Percentiles rank a stretch among this genome's conserved stretches.
phyloP scores from a whole-genome alignment of 2,797 vertebrate species.

The Enteromius treurensis region DNA sequence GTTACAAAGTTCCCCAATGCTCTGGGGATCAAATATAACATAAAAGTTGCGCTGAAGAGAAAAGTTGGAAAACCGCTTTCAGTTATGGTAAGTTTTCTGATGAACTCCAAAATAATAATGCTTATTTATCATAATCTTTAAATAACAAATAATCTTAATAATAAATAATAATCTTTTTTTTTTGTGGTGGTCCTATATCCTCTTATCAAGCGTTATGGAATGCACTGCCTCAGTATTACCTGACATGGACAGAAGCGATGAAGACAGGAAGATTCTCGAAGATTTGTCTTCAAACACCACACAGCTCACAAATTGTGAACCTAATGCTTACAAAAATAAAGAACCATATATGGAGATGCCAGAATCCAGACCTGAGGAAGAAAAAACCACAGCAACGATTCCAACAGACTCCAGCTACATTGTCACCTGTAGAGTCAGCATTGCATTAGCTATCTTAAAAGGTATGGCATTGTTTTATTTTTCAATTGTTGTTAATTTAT shows the following conservation, averaged over 20 bases:
- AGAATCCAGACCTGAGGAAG: conserved; percentile 41
- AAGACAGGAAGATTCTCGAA: background rate
- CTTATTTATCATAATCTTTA: background rate
- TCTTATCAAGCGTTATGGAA: conserved; percentile 33
- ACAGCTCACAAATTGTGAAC: background rate
- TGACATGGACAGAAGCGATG: background rate
- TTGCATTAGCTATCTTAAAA: conserved; percentile 69
- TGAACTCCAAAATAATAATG: background rate
- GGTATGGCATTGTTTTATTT: conserved; percentile 58
- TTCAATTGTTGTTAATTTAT: background rate
- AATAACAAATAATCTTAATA: no score
- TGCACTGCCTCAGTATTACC: background rate
- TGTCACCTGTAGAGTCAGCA: conserved; percentile 69
- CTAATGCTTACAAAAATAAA: conserved; percentile 23
- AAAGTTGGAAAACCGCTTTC: background rate
- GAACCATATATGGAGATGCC: conserved; percentile 35
- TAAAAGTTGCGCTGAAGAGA: background rate
- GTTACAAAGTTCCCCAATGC: conserved; percentile 8
- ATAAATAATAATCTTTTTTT: background rate
- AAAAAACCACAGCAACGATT: conserved; percentile 24
- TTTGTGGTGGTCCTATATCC: background rate
- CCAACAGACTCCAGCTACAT: conserved; percentile 57
- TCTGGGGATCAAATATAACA: background rate
- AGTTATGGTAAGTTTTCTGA: background rate
- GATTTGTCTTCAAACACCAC: background rate